Base-by-base conservation (phyloP, 2,888 invertebrate genomes). In the Norana najaformis region DNA sequence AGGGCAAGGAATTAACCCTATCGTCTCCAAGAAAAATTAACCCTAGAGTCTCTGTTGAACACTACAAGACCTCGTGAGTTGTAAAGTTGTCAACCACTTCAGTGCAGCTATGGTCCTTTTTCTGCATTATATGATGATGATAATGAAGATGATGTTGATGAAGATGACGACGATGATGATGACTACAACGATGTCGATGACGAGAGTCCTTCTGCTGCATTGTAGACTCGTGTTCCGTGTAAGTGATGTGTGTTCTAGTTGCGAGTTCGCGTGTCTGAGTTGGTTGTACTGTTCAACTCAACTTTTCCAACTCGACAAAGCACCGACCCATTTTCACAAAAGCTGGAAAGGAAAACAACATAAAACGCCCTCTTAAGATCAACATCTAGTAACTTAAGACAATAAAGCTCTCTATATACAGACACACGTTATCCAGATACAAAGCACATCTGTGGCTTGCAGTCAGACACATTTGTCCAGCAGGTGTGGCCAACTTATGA, bases 301-400 rank as follows among this genome's bases (percentile, higher is more conserved):
- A n/a, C n/a, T 69, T n/a, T n/a, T 69, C 69, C 69, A 69, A 69
- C 69, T 69, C 69, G 69, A 69, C 69, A 69, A 69, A 69, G 69
- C 69, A 69, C 69, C 30, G 69, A 69, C 0, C 69, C 69, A 69
- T 69, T n/a, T 8, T 69, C 69, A 69, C 69, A 69, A n/a, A 69
- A 69, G 69, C 69, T 69, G 5, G n/a, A 69, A 69, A n/a, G 11
- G 23, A 47, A 47, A 23, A 47, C 47, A 47, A 23, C 53, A 53
- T n/a, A n/a, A 1, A 69, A n/a, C 30, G 30, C 69, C 11, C 30
- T 30, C 69, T 69, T n/a, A 69, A 69, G 30, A 69, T 1, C n/a
- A 69, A 69, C n/a, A 30, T 69, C 20, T 6, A 47, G 1, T 47
- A 47, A 47, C 47, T 47, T 47, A 47, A 47, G 47, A 18, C 47